Evolutionary conservation across 2,113 vertebrate genomes (phyloP).

Genomic region (Anser cygnoides): DNA sequence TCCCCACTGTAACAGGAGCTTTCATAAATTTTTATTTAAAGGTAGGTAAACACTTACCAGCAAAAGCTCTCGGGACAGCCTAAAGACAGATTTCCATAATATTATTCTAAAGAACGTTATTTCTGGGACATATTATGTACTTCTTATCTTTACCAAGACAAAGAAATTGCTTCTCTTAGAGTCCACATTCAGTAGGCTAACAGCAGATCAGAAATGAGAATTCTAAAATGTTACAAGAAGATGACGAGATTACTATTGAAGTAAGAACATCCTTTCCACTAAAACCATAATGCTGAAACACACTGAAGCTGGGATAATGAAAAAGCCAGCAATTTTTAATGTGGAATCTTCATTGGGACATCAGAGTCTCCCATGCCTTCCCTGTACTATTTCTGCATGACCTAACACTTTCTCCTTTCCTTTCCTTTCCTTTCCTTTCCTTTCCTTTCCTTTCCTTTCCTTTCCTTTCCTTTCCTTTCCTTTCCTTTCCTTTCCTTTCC

Average conservation of each 20-base stretch:
- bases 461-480: too few relatives aligned
- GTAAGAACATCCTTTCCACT: neutral
- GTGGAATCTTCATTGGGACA: neutral
- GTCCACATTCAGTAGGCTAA: neutral
- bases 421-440: too few relatives aligned
- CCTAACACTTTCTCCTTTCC: neutral
- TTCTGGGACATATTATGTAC: neutral
- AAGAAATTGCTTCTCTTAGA: neutral
- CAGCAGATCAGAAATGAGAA: neutral
- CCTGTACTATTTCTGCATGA: neutral
- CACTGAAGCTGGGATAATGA: neutral
- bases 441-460: too few relatives aligned
- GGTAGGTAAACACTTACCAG: neutral
- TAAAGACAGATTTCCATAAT: neutral
- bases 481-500: too few relatives aligned
- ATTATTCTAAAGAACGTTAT: neutral
- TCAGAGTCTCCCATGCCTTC: neutral
- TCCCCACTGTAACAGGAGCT: neutral
- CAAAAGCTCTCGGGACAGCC: neutral
- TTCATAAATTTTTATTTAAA: neutral
- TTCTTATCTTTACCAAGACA: neutral
- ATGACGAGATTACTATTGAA: neutral
- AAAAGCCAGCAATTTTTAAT: neutral
- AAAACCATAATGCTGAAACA: neutral
- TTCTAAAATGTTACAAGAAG: neutral